Evolutionary conservation across 2,113 vertebrate species (phyloP).

Genomic region (Leucopternis melanops): DNA sequence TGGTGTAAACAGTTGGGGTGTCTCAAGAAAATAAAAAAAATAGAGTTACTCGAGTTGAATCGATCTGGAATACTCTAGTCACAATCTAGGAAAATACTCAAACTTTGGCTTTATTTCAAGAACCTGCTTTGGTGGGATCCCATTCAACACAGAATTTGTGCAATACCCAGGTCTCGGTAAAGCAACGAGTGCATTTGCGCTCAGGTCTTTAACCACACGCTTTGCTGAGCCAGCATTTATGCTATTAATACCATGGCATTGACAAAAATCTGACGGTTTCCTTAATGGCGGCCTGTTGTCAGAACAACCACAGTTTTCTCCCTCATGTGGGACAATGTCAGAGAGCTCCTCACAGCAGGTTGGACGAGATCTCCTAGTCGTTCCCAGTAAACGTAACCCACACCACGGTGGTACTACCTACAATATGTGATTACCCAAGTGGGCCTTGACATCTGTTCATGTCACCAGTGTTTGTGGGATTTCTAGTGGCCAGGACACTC

Average conservation of each 20-base stretch:
- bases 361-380: not conserved
- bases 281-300: not conserved
- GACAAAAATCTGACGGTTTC: not conserved
- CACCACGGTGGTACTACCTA: too few relatives aligned
- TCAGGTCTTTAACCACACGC: not conserved
- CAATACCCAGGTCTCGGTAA: not conserved
- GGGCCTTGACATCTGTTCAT: not conserved
- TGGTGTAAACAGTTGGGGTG: not conserved
- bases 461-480: not conserved
- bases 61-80: not conserved
- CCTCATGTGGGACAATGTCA: not conserved
- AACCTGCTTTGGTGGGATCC: not conserved
- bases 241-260: not conserved
- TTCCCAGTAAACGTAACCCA: not conserved
- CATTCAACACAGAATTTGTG: not conserved
- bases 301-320: not conserved
- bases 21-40: not conserved
- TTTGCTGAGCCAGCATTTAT: not conserved
- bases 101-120: not conserved
- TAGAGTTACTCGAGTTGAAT: not conserved
- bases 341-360: not conserved
- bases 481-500: not conserved
- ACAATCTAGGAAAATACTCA: not conserved
- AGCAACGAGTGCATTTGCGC: accelerated
- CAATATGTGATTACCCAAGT: not conserved